A percentile compares a stretch with the other conserved stretches of the same genome.
phyloP scores from a whole-genome alignment of 2,113 vertebrate genomes.

The Talpa occidentalis region DNA sequence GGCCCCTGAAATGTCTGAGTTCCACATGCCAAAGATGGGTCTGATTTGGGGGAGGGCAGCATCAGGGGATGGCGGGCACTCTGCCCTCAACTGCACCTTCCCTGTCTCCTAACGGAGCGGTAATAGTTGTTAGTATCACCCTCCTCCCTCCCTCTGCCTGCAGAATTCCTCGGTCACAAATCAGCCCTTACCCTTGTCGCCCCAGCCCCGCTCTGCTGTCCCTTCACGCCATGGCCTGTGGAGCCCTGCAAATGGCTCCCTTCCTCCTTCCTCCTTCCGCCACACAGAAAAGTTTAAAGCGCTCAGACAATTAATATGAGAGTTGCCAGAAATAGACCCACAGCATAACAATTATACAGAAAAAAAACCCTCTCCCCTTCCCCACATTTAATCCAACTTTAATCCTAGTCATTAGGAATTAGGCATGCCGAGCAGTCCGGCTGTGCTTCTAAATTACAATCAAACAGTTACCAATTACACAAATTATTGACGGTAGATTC shows the following conservation, averaged over 20 bases:
- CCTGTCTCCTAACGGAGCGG: neutral
- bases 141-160: neutral
- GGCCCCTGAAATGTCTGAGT: neutral
- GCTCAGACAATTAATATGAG: conserved; percentile 93
- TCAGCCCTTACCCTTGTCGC: neutral
- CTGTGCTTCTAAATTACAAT: conserved; percentile 99
- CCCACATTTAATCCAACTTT: conserved; percentile 99
- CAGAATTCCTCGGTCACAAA: conserved; percentile 29
- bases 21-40: neutral
- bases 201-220: neutral
- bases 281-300: conserved; percentile 90
- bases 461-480: conserved; percentile 99
- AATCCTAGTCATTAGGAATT: conserved; percentile 99
- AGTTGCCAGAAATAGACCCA: conserved; percentile 97
- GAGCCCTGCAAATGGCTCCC: conserved; percentile 67
- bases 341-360: conserved; percentile 94
- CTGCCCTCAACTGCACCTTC: neutral
- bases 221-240: neutral
- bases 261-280: conserved; percentile 84
- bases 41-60: neutral
- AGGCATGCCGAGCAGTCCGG: conserved; percentile 99
- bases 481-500: conserved; percentile 99
- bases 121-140: neutral
- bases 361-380: conserved; percentile 93
- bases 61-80: neutral